Base-by-base conservation (phyloP, 2,113 vertebrate genomes). In the Pterocles burchelli region DNA sequence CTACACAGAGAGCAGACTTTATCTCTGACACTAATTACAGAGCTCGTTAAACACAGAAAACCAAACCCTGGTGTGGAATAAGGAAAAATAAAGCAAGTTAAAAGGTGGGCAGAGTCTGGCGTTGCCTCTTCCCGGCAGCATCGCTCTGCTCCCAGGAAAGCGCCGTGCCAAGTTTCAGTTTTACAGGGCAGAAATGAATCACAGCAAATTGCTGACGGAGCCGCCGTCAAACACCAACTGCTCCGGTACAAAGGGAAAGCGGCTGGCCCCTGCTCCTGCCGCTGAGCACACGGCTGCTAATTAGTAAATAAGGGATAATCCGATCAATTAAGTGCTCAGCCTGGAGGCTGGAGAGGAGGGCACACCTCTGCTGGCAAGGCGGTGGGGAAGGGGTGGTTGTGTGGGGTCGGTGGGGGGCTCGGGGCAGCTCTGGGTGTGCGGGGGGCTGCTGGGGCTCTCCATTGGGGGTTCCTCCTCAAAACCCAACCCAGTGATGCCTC, bases 391-490 rank as follows among this genome's bases (percentile, higher is more conserved):
- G 17, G 36, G 9, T 15, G 58, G 73, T n/a, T 18, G 17, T 26
- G 52, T 0, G 1, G 45, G 28, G 67, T 3, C 2, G 6, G 17
- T 2, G 10, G 0, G 21, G n/a, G 34, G 15, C 4, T 63, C 0
- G 1, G 43, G 38, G 49, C 16, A 28, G 41, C 4, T 43, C 28
- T 17, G 71, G 71, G 70, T 4, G 10, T 21, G 34, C 1, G 5
- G 7, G 41, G 28, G 19, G 61, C 22, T 45, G 51, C 9, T 1
- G 3, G 24, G 45, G 45, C 34, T 73, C 48, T 68, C 20, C 55
- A 58, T 5, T 10, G 3, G 2, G 5, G 62, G 52, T 13, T 38
- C 34, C 7, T 86, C 21, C 33, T 6, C 6, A 8, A 11, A 49
- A 29, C 11, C 4, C 7, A 14, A 14, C 13, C 18, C 14, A 24